Conservation (phyloP, 2,797 vertebrate genomes). For the Gallinago stenura region DNA sequence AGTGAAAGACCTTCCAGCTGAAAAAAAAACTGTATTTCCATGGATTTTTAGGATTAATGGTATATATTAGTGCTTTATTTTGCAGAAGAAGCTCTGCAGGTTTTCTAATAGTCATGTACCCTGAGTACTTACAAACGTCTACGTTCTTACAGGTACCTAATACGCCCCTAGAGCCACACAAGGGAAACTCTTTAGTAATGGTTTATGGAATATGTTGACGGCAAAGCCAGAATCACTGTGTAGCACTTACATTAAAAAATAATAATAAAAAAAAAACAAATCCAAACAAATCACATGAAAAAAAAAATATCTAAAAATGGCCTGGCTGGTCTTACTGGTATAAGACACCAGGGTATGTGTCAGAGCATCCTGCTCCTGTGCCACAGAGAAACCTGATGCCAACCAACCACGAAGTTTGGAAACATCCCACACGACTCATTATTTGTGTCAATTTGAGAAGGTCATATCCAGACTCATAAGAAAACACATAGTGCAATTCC, state of each 20-base stretch:
- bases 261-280: not conserved
- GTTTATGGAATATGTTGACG: not conserved
- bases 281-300: too few relatives aligned
- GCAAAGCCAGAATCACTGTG: not conserved
- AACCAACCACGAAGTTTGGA: not conserved
- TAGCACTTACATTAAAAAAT: not conserved
- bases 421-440: not conserved
- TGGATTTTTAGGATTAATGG: not conserved
- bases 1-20: not conserved
- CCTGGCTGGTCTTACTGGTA: not conserved
- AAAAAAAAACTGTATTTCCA: not conserved
- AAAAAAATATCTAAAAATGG: not conserved
- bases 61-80: not conserved
- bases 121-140: not conserved
- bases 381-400: not conserved
- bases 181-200: not conserved
- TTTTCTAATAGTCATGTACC: not conserved
- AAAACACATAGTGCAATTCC: not conserved
- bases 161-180: not conserved
- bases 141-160: not conserved
- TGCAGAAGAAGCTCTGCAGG: not conserved
- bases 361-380: not conserved
- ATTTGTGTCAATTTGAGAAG: not conserved
- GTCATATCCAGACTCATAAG: not conserved
- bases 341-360: not conserved